Percentiles rank a stretch among this genome's conserved stretches.
These are phyloP conservation scores for Paragorgia papillata DNA, from an alignment of 92 coral and sea anemone species.

Conservation along the genomic window DNA sequence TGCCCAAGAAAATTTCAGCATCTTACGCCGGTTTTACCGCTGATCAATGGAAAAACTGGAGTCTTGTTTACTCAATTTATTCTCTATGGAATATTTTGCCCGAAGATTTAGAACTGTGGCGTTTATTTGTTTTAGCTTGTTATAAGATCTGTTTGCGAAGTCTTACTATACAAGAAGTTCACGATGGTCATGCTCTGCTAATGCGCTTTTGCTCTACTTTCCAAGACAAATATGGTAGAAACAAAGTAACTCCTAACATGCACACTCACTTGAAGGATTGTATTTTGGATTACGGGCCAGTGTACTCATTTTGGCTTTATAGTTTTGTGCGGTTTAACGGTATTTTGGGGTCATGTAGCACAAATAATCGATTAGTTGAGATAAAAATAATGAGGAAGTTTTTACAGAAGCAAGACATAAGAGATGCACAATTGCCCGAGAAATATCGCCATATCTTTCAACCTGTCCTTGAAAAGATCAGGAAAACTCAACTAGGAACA, in stretches of 20 bases:
- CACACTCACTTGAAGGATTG: slow-evolving; percentile 54
- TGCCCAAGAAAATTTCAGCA: slow-evolving; percentile 45
- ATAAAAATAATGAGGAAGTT: slow-evolving; percentile 61
- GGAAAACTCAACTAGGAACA: no score
- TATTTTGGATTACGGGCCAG: slow-evolving; percentile 64
- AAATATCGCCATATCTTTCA: no score
- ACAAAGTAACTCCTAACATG: slow-evolving; percentile 56
- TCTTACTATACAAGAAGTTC: slow-evolving; percentile 6
- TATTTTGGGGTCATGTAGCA: slow-evolving; percentile 45
- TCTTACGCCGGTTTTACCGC: slow-evolving; percentile 59
- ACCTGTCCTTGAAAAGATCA: no score
- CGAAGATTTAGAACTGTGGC: slow-evolving; percentile 51
- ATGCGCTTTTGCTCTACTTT: slow-evolving; percentile 12
- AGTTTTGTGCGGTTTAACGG: slow-evolving; percentile 57
- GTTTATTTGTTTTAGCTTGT: slow-evolving; percentile 52
- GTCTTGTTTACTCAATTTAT: slow-evolving; percentile 44
- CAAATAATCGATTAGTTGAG: slow-evolving; percentile 43
- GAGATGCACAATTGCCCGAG: no score
- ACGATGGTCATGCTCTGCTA: slow-evolving; percentile 3
- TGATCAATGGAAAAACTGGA: slow-evolving; percentile 63
- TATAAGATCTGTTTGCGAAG: slow-evolving; percentile 18
- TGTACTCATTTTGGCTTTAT: slow-evolving; percentile 57
- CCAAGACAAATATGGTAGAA: slow-evolving; percentile 50
- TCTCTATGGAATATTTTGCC: slow-evolving; percentile 40
- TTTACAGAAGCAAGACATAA: background rate